Base-by-base conservation (phyloP, 1,140 invertebrate species). In the Berghia stephanieae region DNA sequence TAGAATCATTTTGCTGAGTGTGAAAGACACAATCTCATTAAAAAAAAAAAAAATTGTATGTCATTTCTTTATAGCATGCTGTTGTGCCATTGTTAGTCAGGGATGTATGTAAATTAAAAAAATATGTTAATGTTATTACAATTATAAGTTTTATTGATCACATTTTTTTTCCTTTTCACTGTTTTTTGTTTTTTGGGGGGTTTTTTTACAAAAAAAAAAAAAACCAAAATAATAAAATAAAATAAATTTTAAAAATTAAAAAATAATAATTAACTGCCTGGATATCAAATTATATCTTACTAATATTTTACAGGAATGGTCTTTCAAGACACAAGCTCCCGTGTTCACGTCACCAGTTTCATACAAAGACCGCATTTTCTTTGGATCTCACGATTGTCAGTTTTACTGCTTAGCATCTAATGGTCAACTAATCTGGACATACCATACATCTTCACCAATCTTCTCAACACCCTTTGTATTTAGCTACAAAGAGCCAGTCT, bases 331-430 rank as follows among this genome's bases (percentile, higher is more conserved):
- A 52, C 84, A 90, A 72, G 92, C 91, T 18, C 91, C 92, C 78
- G 91, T 94, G 78, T 94, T 94, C 89, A 94, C 93, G 6, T 93
- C 93, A 49, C 88, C 91, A 42, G 77, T 81, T 40, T 66, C 83
- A 6, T 13, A 49, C 82, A 79, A 80, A 77, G 86, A 31, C 5
- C 38, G 18, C 21, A 75, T 94, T 42, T 81, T 92, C 67, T 91
- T 94, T 84, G 92, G 93, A 3, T 93, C 92, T 82, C 92, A 93
- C 82, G 92, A 94, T 83, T 87, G 88, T 38, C 88, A 89, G 86
- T 81, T 94, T 13, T 93, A 93, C 83, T 91, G 90, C 83, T 78
- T 93, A 44, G 79, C 84, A 67, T 69, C 86, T 24, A 86, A 82
- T 49, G 88, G 85, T n/a, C 27, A 80, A 38, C 67, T 86, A 6